Evolutionary conservation across 2,888 invertebrate genomes (phyloP).

Genomic region (Epicampocera succincta): DNA sequence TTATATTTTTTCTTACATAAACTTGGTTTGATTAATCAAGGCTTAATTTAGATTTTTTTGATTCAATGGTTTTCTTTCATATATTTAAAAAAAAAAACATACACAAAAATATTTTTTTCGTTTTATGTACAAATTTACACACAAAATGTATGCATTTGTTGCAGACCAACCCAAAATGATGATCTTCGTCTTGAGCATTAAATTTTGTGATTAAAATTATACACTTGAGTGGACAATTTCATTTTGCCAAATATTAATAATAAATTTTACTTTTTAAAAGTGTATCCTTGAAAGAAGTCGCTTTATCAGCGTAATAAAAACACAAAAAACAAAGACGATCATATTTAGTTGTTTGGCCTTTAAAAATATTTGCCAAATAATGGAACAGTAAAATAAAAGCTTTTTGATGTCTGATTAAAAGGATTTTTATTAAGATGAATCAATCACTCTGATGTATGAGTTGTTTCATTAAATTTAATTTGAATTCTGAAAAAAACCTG

Average conservation of each 20-base stretch:
- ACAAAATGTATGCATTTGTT: not conserved
- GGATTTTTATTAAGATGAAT: slow-evolving; percentile 56
- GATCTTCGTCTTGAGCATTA: not conserved
- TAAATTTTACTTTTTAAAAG: not conserved
- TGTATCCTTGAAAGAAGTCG: slow-evolving; percentile 17
- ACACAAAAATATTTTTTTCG: no score
- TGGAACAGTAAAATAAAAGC: slow-evolving; percentile 52
- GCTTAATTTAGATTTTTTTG: no score
- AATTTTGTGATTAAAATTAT: slow-evolving; percentile 7
- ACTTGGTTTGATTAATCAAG: no score
- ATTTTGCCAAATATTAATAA: not conserved
- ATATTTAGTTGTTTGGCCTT: not conserved
- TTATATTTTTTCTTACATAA: no score
- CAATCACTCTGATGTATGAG: slow-evolving; percentile 63
- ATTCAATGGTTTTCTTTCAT: no score
- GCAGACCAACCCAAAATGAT: not conserved
- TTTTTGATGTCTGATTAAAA: slow-evolving; percentile 58
- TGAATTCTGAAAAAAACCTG: slow-evolving; percentile 35
- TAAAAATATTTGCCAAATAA: slow-evolving; percentile 9
- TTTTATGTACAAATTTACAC: no score
- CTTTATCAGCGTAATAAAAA: not conserved
- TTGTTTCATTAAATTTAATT: slow-evolving; percentile 43
- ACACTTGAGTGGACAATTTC: not conserved
- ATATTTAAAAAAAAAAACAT: no score
- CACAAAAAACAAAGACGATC: not conserved